A percentile compares a stretch with the other conserved stretches of the same genome.
These are phyloP conservation scores for Ceryle rudis DNA, from an alignment of 2,797 vertebrate species.

Conservation along the genomic window DNA sequence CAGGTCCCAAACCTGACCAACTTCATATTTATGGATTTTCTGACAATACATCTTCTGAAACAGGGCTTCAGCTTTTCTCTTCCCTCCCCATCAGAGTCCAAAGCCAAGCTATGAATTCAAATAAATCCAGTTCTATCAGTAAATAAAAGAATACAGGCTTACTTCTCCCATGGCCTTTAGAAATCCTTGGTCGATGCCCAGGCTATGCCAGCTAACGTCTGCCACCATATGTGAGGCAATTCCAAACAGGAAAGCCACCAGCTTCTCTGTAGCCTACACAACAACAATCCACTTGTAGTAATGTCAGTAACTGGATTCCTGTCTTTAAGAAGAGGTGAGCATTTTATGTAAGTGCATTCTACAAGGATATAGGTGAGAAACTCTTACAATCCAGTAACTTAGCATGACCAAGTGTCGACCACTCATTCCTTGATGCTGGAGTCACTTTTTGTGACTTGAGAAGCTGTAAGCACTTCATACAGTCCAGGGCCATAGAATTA, in stretches of 20 bases:
- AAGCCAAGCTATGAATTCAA: not conserved
- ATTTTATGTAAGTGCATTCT: not conserved
- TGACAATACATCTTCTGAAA: not conserved
- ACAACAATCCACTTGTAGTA: not conserved
- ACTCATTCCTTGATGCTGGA: not conserved
- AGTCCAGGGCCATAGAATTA: not conserved
- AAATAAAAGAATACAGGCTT: conserved; percentile 44
- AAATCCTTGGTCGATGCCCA: conserved; percentile 82
- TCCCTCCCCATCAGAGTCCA: not conserved
- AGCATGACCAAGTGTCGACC: not conserved
- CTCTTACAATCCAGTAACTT: not conserved
- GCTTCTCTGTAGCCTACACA: conserved; percentile 79
- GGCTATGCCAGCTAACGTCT: conserved; percentile 83
- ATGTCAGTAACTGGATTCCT: not conserved
- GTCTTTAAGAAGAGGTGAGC: not conserved
- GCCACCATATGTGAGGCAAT: conserved; percentile 82
- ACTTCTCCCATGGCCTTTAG: conserved; percentile 81
- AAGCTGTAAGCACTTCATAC: not conserved
- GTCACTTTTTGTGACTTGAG: not conserved
- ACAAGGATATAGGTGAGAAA: not conserved
- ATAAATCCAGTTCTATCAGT: not conserved
- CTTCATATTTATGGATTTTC: accelerated
- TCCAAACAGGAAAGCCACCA: conserved; percentile 84
- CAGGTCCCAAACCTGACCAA: not conserved
- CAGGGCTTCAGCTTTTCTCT: not conserved